Percentiles rank a stretch among this genome's conserved stretches.
Evolutionary conservation across 2,888 invertebrate species (phyloP).

Genomic region (Lasioglossum lativentre): DNA sequence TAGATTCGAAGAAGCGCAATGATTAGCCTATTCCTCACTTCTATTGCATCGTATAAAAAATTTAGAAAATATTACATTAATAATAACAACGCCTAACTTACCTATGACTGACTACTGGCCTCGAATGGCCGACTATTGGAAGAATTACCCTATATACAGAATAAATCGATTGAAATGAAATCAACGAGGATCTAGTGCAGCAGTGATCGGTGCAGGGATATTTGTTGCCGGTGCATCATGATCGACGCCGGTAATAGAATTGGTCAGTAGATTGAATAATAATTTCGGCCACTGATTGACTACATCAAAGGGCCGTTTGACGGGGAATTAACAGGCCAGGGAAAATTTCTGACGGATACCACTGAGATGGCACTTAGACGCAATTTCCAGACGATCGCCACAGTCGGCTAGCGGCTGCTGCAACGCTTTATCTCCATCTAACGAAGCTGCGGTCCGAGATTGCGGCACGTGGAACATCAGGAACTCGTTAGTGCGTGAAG

Average conservation of each 20-base stretch:
- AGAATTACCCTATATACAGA: neutral
- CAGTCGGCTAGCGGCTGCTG: slow-evolving; percentile 39
- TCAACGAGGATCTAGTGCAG: neutral
- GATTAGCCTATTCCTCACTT: no score
- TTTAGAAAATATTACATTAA: neutral
- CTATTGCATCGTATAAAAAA: no score
- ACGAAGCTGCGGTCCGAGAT: slow-evolving; percentile 71
- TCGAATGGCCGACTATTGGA: neutral
- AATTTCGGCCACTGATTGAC: slow-evolving; percentile 12
- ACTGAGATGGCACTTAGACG: slow-evolving; percentile 52
- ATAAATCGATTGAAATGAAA: neutral
- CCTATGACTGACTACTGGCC: neutral
- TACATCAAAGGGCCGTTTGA: neutral
- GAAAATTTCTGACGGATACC: slow-evolving; percentile 57
- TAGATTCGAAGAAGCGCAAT: no score
- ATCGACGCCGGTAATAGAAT: neutral
- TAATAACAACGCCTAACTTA: no score
- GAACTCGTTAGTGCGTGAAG: slow-evolving; percentile 77
- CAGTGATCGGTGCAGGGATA: neutral
- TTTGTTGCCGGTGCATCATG: neutral
- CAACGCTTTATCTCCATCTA: slow-evolving; percentile 67
- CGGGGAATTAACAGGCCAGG: slow-evolving; percentile 47
- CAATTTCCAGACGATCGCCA: slow-evolving; percentile 67
- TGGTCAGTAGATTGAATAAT: neutral
- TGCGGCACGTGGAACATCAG: slow-evolving; percentile 72